Base-by-base conservation (phyloP, 2,797 vertebrate genomes). In the Gymnoscopelus microlampas region DNA sequence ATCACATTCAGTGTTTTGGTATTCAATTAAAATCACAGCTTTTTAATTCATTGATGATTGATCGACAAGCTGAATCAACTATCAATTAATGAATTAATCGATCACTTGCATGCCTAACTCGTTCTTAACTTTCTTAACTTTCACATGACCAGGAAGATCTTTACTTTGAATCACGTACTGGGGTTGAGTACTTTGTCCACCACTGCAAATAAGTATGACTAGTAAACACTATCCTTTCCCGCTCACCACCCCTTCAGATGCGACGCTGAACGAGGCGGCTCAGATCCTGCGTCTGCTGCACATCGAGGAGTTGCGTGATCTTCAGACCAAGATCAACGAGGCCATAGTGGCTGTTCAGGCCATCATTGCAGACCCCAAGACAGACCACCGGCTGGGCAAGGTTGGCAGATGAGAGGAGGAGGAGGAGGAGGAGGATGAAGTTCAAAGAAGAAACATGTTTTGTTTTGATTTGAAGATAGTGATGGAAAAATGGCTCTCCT, bases 331-430 rank as follows among this genome's bases (percentile, higher is more conserved):
- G 84, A 99, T 99, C 72, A 99, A 99, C 19, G 97, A 99, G 71
- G 97, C 97, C 67, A 99, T 99, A 2, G 97, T 99, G 5, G 97
- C 98, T 0, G 97, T 99, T 1, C 98, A 99, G 92, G 96, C 97
- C 14, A 96, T 99, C 79, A 98, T 99, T 23, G 98, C 98, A 1
- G 96, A 99, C 85, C 98, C 98, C 84, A 98, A 96, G 90, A 99
- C 98, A 14, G 98, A 99, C 91, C 95, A 99, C 94, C 94, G 97
- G 90, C 94, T 99, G 89, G 98, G 98, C 1, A 99, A 99, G 84
- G 98, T 99, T 0, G 98, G 98, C 80, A 97, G 98, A 96, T 99
- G 91, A 95, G 78, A 70, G 44, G 73, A 47, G 1, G 60, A 71
- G n/a, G 48, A 60, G 4, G 26, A 50, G 11, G 48, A 71, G n/a